Percentiles rank a stretch among this genome's conserved stretches.
These are phyloP conservation scores for Austrofundulus limnaeus DNA, from an alignment of 2,113 vertebrate genomes.

Conservation along the genomic window DNA sequence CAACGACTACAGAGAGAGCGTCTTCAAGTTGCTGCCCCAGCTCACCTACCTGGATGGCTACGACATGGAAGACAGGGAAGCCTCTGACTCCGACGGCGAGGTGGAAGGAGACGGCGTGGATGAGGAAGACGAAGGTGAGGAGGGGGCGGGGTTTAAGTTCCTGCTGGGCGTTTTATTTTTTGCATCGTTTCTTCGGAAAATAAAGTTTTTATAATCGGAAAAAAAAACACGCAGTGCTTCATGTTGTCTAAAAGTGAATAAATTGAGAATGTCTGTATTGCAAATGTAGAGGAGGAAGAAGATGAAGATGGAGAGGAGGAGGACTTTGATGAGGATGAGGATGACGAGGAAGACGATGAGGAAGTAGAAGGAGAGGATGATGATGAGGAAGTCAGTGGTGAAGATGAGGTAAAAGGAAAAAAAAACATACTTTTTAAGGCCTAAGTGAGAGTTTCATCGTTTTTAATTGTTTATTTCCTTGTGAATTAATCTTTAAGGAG, in stretches of 20 bases:
- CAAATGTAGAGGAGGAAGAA: conserved; percentile 84
- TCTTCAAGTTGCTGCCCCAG: conserved; percentile 90
- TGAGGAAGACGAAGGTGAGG: conserved; percentile 86
- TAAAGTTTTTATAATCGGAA: no score
- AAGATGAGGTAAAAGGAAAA: conserved; percentile 79
- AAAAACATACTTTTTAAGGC: neutral
- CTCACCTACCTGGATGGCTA: conserved; percentile 92
- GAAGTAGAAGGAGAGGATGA: conserved; percentile 87
- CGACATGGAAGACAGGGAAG: conserved; percentile 86
- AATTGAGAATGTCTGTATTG: neutral
- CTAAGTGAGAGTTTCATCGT: no score
- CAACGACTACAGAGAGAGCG: conserved; percentile 90
- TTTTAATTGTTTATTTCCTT: neutral
- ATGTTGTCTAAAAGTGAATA: no score
- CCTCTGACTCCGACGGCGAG: conserved; percentile 88
- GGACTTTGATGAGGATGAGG: conserved; percentile 86
- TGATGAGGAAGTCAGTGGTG: conserved; percentile 88
- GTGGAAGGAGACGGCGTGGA: conserved; percentile 87
- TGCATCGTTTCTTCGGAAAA: no score
- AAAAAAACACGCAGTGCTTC: no score
- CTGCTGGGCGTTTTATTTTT: no score
- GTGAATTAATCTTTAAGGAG: conserved; percentile 72
- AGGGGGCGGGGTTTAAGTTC: no score
- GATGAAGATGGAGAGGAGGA: conserved; percentile 87
- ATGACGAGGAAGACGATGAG: conserved; percentile 86